phyloP scores from a whole-genome alignment of 2,113 vertebrate genomes.

The Hypanus sabinus region DNA sequence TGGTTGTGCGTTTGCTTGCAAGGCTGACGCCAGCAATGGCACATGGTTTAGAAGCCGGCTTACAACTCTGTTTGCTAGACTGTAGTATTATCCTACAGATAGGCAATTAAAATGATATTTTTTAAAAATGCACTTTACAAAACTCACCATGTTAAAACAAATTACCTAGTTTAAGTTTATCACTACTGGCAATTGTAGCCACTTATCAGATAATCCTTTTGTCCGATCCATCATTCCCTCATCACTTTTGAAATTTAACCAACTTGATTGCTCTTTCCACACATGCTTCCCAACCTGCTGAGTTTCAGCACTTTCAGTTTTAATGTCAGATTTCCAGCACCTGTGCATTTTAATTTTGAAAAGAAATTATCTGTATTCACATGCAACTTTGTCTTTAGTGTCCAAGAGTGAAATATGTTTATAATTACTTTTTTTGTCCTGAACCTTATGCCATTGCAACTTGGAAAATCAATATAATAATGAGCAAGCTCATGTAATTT shows the following conservation, averaged over 20 bases:
- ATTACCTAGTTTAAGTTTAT: too few relatives aligned
- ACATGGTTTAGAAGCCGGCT: constrained; percentile 61
- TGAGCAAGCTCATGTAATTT: neutral
- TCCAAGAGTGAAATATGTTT: neutral
- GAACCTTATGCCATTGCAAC: neutral
- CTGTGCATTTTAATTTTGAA: too few relatives aligned
- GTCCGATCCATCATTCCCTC: too few relatives aligned
- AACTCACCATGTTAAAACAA: neutral
- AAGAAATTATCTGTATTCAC: neutral
- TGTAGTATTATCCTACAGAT: constrained; percentile 75
- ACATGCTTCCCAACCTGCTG: too few relatives aligned
- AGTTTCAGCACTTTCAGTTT: too few relatives aligned
- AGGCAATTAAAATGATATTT: constrained; percentile 49
- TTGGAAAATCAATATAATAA: neutral
- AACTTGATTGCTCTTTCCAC: too few relatives aligned
- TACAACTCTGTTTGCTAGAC: constrained; percentile 75
- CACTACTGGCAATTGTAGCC: too few relatives aligned
- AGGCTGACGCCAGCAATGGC: constrained; percentile 60
- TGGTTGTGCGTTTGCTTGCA: constrained; percentile 77
- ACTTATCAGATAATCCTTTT: too few relatives aligned
- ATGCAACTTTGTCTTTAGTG: neutral
- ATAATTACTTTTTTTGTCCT: too few relatives aligned
- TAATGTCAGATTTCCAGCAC: too few relatives aligned
- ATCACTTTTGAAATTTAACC: too few relatives aligned
- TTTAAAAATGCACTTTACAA: constrained; percentile 45